Base-by-base conservation (phyloP, 2,113 vertebrate genomes). In the Oplegnathus fasciatus region DNA sequence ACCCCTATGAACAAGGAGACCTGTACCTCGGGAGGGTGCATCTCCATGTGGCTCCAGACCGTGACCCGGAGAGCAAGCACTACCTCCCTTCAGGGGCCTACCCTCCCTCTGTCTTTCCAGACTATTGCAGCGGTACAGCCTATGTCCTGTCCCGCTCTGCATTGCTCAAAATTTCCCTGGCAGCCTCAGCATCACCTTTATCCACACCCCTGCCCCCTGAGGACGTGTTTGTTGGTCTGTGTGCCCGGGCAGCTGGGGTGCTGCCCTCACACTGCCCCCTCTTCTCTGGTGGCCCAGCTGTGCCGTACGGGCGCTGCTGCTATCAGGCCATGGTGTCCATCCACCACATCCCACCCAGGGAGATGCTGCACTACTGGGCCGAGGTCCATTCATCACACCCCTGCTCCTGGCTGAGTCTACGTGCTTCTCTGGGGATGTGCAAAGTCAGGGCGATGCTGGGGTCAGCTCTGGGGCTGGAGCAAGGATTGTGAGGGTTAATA, bases 81-180 rank as follows among this genome's bases (percentile, higher is more conserved):
- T 96, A 94, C n/a, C 86, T 96, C 6, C 92, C 97, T 0, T 69
- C 93, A 2, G 82, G 91, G 2, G 93, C 91, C n/a, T 98, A 96
- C 91, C 87, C 93, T 0, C 79, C 90, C 10, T 82, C 91, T 1
- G 87, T 95, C 37, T 98, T 96, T 28, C 97, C 97, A 0, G 96
- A 97, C 73, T 98, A 98, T 50, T 98, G 97, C 94, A 98, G 97
- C 0, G 97, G 97, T 6, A 97, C 97, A 0, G 95, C 97, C 0
- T 98, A 98, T 1, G 92, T 97, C 0, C 91, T 98, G 5, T 98
- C 97, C 0, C 93, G 88, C 15, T 95, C 95, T 0, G 96, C 96
- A 0, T 86, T 95, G 78, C 91, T 91, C n/a, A 96, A 96, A 81
- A 86, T 98, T 0, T 94, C 96, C 24, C 91, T 91, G 48, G 95